These are phyloP conservation scores for Megaleporinus macrocephalus DNA, from an alignment of 2,113 vertebrate species.

Conservation along the genomic window DNA sequence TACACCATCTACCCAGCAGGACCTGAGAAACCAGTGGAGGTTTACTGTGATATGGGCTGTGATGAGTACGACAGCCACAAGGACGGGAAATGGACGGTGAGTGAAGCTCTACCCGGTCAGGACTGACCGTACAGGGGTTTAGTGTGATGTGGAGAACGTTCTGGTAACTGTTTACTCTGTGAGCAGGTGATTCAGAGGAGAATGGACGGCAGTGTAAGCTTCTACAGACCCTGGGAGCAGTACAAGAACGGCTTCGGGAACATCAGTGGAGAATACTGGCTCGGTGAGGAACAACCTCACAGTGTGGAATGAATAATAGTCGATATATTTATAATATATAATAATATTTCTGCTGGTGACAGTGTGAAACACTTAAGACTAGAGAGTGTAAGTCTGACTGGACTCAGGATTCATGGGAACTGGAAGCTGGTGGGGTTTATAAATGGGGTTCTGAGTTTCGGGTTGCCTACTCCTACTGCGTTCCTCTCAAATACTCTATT, in stretches of 20 bases:
- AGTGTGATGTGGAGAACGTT: background rate
- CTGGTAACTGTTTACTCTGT: background rate
- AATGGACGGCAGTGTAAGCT: conserved; percentile 75
- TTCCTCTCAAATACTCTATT: too few species aligned
- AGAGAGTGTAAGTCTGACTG: background rate
- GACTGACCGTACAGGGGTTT: background rate
- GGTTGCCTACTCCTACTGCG: too few species aligned
- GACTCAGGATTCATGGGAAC: too few species aligned
- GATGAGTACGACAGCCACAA: conserved; percentile 22
- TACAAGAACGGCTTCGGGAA: conserved; percentile 76
- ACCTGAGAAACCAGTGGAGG: conserved; percentile 53
- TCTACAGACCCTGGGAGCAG: conserved; percentile 77
- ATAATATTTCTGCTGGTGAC: background rate
- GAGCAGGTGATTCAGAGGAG: conserved; percentile 73
- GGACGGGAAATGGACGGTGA: conserved; percentile 61
- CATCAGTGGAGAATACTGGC: conserved; percentile 75
- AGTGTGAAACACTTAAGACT: background rate
- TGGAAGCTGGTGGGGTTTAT: too few species aligned
- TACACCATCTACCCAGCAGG: conserved; percentile 65
- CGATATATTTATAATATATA: too few species aligned
- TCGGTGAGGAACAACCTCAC: conserved; percentile 62
- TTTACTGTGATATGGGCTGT: conserved; percentile 66
- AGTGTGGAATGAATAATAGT: too few species aligned
- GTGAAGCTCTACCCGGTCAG: background rate
- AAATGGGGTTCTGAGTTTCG: too few species aligned